These are phyloP conservation scores for Rotaria socialis DNA, from an alignment of 2,888 invertebrate genomes.

Conservation along the genomic window DNA sequence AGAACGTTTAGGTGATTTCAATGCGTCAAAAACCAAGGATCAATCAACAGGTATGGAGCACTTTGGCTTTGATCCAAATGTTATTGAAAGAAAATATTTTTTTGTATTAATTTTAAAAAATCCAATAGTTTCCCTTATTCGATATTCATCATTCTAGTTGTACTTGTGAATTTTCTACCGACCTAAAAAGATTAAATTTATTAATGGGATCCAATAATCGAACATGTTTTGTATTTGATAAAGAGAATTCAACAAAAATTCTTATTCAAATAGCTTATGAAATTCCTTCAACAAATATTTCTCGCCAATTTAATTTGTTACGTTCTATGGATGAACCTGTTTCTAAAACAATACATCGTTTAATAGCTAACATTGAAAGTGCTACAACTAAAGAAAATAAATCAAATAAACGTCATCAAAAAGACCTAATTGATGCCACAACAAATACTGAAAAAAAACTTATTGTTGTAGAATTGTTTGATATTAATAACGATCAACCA, in stretches of 20 bases:
- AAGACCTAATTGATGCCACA: not conserved
- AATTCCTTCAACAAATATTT: not conserved
- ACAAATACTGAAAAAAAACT: not conserved
- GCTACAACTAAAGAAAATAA: not conserved
- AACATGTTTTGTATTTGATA: constrained; percentile 17
- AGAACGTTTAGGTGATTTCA: not conserved
- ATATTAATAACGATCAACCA: not conserved
- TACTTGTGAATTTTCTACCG: not conserved
- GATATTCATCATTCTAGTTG: not conserved
- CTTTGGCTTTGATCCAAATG: no score
- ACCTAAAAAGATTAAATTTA: not conserved
- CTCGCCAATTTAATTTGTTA: not conserved
- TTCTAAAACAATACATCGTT: not conserved
- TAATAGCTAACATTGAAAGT: not conserved
- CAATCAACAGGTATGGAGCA: not conserved
- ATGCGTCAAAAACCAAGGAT: not conserved
- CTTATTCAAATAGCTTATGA: not conserved
- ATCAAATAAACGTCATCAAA: not conserved
- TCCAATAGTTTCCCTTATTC: not conserved
- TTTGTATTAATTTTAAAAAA: not conserved
- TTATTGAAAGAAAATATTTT: not conserved
- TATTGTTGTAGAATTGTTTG: not conserved
- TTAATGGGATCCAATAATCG: not conserved
- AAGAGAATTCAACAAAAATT: not conserved
- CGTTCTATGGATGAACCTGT: not conserved